These are phyloP conservation scores for Agrotis puta DNA, from an alignment of 2,888 invertebrate species.

Conservation along the genomic window DNA sequence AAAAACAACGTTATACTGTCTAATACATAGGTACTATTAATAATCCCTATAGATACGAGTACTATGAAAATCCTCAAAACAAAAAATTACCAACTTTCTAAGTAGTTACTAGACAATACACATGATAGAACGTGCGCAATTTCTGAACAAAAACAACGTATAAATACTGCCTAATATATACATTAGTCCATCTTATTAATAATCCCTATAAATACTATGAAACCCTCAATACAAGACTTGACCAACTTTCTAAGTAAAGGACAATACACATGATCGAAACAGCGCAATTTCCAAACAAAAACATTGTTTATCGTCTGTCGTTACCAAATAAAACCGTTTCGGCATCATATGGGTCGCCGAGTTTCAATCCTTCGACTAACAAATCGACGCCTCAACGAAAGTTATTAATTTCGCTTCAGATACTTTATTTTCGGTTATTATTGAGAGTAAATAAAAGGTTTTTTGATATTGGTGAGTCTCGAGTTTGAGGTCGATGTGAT, in stretches of 20 bases:
- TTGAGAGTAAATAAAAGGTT: slow-evolving; percentile 25
- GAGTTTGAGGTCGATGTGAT: background rate
- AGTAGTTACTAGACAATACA: too few species aligned
- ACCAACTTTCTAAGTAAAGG: background rate
- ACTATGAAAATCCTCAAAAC: too few species aligned
- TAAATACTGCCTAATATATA: too few species aligned
- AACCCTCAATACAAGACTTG: slow-evolving; percentile 6
- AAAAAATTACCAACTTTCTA: too few species aligned
- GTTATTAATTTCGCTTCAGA: slow-evolving; percentile 47
- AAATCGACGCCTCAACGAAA: slow-evolving; percentile 28
- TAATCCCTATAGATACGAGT: too few species aligned
- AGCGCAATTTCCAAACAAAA: slow-evolving; percentile 39
- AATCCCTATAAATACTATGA: background rate
- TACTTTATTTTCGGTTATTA: slow-evolving; percentile 18
- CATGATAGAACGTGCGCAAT: too few species aligned
- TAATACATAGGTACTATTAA: too few species aligned
- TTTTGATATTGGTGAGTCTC: background rate
- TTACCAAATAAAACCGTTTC: slow-evolving; percentile 37
- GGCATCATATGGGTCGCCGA: slow-evolving; percentile 37
- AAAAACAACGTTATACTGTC: too few species aligned
- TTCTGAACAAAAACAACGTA: too few species aligned
- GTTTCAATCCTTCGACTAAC: slow-evolving; percentile 14
- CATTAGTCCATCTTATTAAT: background rate
- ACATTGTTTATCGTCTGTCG: slow-evolving; percentile 45
- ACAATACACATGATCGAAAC: slow-evolving; percentile 16